Evolutionary conservation across 2,888 invertebrate species (phyloP), one percentile per base, ranked within the genome.

Genomic region (Tetanocera ferruginea): DNA sequence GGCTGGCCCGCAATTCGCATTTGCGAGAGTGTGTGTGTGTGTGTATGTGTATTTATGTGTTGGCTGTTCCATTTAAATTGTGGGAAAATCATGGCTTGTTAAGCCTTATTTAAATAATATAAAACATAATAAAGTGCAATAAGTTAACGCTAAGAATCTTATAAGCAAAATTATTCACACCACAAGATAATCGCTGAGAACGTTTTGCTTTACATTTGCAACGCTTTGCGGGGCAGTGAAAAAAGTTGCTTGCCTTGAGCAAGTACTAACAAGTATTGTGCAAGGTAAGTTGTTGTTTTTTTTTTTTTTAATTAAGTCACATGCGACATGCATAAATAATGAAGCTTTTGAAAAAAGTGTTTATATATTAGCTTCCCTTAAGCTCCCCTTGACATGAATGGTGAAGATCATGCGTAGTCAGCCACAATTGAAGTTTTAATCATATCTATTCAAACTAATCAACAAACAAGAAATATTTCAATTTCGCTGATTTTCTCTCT

Each of bases 41-140:
- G 23, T 25, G 51, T 51, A 14, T 69, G 49, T 31, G 17, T 25
- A 25, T 31, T 31, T 66, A 4, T 66, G 31, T 66, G 34, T 43
- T 23, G 3, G n/a, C 34, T 37, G 17, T 11, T 34, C 19, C 34
- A 19, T 14, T 6, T 31, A 19, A 52, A 31, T 70, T 51, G 51
- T 70, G 73, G 73, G 60, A 73, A 73, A 60, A 37, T 60, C n/a
- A 0, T 17, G 73, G 43, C 37, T 73, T 25, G 62, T 37, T 19
- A 73, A 19, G 11, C 43, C 43, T 52, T n/a, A 31, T 70, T 52
- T 70, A 52, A 52, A 70, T 55, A 70, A 70, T 34, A 23, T n/a
- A 34, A 37, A 23, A 3, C 66, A 66, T 8, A 66, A 23, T 37
- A 34, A 70, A 28, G 2, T 19, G 67, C 37, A 0, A 67, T 67